Evolutionary conservation across 2,888 invertebrate species (phyloP).

Genomic region (Timandra comae): DNA sequence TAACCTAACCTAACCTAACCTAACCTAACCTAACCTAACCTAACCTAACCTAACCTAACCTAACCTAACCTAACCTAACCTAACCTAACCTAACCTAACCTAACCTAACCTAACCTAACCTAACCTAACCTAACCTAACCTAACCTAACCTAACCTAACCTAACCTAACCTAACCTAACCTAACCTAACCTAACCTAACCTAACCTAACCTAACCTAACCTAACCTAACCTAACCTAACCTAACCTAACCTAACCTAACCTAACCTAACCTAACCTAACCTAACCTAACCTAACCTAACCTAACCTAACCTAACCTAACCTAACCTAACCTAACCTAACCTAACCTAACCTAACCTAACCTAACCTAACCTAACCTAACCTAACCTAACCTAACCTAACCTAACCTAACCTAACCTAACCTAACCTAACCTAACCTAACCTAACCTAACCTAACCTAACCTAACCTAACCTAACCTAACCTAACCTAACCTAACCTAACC

Average conservation of each 20-base stretch:
- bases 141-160: slow-evolving; percentile 9
- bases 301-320: slow-evolving; percentile 11
- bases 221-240: slow-evolving; percentile 12
- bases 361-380: slow-evolving; percentile 16
- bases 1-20: slow-evolving; percentile 14
- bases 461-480: slow-evolving; percentile 8
- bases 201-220: slow-evolving; percentile 8
- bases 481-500: slow-evolving; percentile 9
- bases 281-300: slow-evolving; percentile 22
- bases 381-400: slow-evolving; percentile 17
- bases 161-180: slow-evolving; percentile 10
- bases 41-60: slow-evolving; percentile 8
- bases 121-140: slow-evolving; percentile 7
- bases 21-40: slow-evolving; percentile 10
- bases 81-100: slow-evolving; percentile 12
- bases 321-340: slow-evolving; percentile 13
- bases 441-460: slow-evolving; percentile 12
- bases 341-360: slow-evolving; percentile 12
- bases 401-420: slow-evolving; percentile 13
- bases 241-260: slow-evolving; percentile 17
- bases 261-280: slow-evolving; percentile 20
- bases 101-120: slow-evolving; percentile 11
- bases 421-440: slow-evolving; percentile 15
- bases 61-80: slow-evolving; percentile 9
- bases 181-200: slow-evolving; percentile 9